Evolutionary conservation across 2,888 invertebrate species (phyloP).

Genomic region (Dascillus cervinus): DNA sequence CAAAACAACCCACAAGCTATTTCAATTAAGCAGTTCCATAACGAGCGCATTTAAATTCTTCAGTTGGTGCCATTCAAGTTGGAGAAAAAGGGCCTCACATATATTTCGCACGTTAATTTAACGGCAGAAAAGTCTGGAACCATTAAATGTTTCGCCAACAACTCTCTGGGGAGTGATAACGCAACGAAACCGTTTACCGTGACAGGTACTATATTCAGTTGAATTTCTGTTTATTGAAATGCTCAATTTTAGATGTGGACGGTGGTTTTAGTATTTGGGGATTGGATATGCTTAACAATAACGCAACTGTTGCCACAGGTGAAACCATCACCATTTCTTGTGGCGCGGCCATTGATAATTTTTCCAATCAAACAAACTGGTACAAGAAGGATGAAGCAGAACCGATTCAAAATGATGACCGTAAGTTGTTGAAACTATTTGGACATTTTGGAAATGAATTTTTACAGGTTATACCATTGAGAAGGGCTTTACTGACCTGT

Average conservation of each 20-base stretch:
- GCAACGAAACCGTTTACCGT: constrained; percentile 2
- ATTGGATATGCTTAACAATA: constrained; percentile 37
- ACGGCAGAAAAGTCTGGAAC: constrained; percentile 40
- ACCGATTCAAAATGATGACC: constrained; percentile 2
- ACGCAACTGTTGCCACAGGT: constrained; percentile 41
- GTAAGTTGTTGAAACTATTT: constrained; percentile 6
- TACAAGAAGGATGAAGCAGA: constrained; percentile 14
- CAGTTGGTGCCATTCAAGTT: constrained; percentile 3
- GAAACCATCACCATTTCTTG: constrained; percentile 52
- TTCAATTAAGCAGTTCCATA: no score
- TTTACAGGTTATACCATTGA: constrained; percentile 12
- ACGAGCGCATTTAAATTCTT: no score
- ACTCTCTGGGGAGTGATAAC: constrained; percentile 33
- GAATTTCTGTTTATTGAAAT: no score
- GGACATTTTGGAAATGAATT: constrained; percentile 19
- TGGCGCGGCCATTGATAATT: constrained; percentile 49
- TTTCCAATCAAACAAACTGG: constrained; percentile 48
- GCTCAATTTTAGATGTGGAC: constrained; percentile 38
- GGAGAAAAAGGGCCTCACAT: constrained; percentile 17
- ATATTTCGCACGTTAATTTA: constrained; percentile 37
- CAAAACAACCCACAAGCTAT: no score
- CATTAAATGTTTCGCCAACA: constrained; percentile 42
- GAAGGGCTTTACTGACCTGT: constrained; percentile 30
- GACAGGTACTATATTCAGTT: not conserved
- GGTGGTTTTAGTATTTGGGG: constrained; percentile 43